phyloP scores from a whole-genome alignment of 1,140 invertebrate genomes.

The Heliconius nattereri region DNA sequence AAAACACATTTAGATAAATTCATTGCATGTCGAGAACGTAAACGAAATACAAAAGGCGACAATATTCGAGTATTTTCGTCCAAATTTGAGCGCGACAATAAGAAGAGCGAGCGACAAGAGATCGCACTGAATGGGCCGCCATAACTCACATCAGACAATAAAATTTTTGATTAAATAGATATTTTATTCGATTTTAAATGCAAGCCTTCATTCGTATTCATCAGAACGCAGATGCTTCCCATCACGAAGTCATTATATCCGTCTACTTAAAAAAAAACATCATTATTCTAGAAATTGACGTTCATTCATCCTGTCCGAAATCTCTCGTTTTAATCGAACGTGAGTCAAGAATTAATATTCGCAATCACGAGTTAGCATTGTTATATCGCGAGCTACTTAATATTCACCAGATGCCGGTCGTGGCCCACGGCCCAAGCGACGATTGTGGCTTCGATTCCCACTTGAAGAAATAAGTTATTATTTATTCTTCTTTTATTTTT shows the following conservation, averaged over 20 bases:
- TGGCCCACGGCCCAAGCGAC: too few species aligned
- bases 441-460: too few species aligned
- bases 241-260: conserved; percentile 76
- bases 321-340: conserved; percentile 68
- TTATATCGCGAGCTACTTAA: conserved; percentile 56
- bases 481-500: too few species aligned
- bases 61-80: conserved; percentile 19
- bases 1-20: conserved; percentile 60
- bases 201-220: conserved; percentile 69
- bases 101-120: conserved; percentile 41
- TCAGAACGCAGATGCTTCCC: conserved; percentile 58
- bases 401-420: conserved; percentile 50
- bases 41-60: conserved; percentile 26
- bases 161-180: conserved; percentile 56
- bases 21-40: conserved; percentile 49
- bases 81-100: conserved; percentile 44
- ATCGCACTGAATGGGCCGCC: conserved; percentile 55
- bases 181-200: conserved; percentile 68
- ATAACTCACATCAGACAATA: conserved; percentile 58
- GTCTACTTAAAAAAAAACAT: conserved; percentile 59
- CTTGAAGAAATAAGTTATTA: too few species aligned
- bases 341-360: conserved; percentile 69
- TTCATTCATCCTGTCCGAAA: conserved; percentile 73
- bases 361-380: conserved; percentile 50
- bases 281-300: conserved; percentile 67